Evolutionary conservation across 2,113 vertebrate genomes (phyloP), one percentile per base, ranked within the genome.

Genomic region (Isichthys henryi): DNA sequence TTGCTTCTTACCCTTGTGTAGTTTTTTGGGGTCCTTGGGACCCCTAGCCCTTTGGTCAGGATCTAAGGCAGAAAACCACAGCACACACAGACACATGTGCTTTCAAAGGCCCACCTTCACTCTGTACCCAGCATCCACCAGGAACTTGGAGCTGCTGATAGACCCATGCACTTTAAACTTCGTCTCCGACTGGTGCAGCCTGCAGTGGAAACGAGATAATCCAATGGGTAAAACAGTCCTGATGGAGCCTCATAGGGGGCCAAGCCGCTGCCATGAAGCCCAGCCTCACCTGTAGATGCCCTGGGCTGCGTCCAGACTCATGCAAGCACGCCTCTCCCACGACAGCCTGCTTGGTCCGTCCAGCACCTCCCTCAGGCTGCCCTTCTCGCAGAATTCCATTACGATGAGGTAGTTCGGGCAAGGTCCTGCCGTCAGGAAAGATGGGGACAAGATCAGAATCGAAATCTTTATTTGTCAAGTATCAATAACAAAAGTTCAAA

Each of bases 351-450:
- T 88, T 0, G 95, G 62, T 3, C 90, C 91, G 62, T 93, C 95
- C 90, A 98, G 94, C 88, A 98, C 95, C 1, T 97, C 91, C 23
- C 96, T 91, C 89, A 98, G 95, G 0, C 93, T 97, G 56, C 98
- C 97, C 0, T 94, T 96, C 90, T 97, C 96, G 74, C 97, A 99
- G 93, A 96, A 97, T 91, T 99, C 98, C 94, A 95, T 97, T 90
- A 98, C 89, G 0, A 98, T 95, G 88, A 97, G 95, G 93, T 95
- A 98, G 19, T 94, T 92, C 43, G 96, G 95, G 0, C 89, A 93
- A 0, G 91, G 92, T 1, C 93, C 98, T 98, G 27, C 23, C 90
- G 45, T 2, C 62, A 23, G 50, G 39, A n/a, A 21, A 27, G n/a
- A 70, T 62, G 46, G 23, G 6, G 46, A 27, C 74, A 52, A 46